Percentiles rank a stretch among this genome's conserved stretches.
Conservation (phyloP, 2,113 vertebrate species). For the Hippocampus comes region DNA sequence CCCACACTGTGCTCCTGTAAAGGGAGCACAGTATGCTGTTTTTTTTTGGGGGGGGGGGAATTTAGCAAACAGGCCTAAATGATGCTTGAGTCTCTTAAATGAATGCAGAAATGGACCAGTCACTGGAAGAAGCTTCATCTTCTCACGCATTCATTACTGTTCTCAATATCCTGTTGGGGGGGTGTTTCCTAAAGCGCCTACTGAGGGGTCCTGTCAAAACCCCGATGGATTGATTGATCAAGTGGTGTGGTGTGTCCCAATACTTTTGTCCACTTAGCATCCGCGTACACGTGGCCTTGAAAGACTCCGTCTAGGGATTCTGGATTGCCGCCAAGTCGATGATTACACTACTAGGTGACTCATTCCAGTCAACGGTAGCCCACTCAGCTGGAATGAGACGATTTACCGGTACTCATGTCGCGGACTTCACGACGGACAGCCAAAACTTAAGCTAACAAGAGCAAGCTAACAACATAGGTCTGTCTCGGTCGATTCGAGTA, state of each 20-base stretch:
- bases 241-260: background rate
- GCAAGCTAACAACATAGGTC: background rate
- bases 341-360: slow-evolving; percentile 57
- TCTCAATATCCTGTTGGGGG: no score
- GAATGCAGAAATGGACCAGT: no score
- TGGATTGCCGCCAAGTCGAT: slow-evolving; percentile 49
- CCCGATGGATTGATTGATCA: background rate
- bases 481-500: no score
- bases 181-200: no score
- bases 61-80: no score
- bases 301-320: slow-evolving; percentile 47
- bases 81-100: no score
- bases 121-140: no score
- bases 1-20: no score
- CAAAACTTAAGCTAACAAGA: background rate
- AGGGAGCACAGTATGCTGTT: no score
- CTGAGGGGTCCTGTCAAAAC: background rate
- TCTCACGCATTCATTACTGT: no score
- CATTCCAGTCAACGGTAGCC: slow-evolving; percentile 57
- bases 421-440: background rate
- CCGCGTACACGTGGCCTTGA: slow-evolving; percentile 27
- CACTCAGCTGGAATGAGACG: slow-evolving; percentile 15
- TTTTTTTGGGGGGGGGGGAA: no score
- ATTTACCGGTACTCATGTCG: background rate
- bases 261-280: background rate